A percentile compares a stretch with the other conserved stretches of the same genome.
Evolutionary conservation across 2,888 invertebrate genomes (phyloP).

Genomic region (Thereva unica): DNA sequence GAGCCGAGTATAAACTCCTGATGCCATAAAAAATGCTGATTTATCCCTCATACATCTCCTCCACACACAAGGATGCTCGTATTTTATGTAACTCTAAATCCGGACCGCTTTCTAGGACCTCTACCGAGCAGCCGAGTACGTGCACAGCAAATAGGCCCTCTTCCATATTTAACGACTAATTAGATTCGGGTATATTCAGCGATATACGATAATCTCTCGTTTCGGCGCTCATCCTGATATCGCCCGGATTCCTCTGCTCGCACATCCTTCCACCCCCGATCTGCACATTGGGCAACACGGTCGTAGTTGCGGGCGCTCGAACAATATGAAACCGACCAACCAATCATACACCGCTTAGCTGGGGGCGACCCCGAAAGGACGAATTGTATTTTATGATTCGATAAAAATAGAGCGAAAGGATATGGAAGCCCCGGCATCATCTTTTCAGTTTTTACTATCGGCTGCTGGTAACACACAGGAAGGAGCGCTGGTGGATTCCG

Average conservation of each 20-base stretch:
- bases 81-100: no score
- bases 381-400: slow-evolving; percentile 32
- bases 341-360: slow-evolving; percentile 29
- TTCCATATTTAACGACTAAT: slow-evolving; percentile 30
- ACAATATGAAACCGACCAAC: slow-evolving; percentile 33
- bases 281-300: slow-evolving; percentile 14
- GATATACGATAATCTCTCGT: slow-evolving; percentile 15
- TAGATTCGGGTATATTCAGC: slow-evolving; percentile 28
- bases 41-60: no score
- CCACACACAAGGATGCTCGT: no score
- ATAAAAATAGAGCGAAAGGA: slow-evolving; percentile 25
- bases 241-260: no score
- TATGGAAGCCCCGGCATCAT: slow-evolving; percentile 25
- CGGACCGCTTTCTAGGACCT: no score
- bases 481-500: not conserved
- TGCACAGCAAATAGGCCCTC: no score
- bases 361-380: slow-evolving; percentile 13
- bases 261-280: no score
- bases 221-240: no score
- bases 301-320: slow-evolving; percentile 12
- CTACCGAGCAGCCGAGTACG: no score
- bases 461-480: slow-evolving; percentile 5
- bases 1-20: no score
- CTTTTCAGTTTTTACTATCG: slow-evolving; percentile 15
- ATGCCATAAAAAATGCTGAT: no score